Evolutionary conservation across 2,797 vertebrate genomes (phyloP), one percentile per base, ranked within the genome.

Genomic region (Pantherophis vulpinus): DNA sequence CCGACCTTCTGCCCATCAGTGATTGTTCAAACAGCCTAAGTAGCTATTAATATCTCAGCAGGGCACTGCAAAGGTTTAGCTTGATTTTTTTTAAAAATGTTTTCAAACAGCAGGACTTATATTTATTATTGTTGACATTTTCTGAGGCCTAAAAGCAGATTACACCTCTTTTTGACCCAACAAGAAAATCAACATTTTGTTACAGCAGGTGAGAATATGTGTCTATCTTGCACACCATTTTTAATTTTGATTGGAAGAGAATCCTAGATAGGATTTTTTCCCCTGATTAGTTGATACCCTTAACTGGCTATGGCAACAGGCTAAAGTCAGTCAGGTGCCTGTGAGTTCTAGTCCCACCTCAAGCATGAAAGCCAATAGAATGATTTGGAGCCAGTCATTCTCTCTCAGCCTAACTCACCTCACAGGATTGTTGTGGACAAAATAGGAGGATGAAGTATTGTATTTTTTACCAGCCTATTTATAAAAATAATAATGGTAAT

Each of bases 121-220:
- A 47, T 90, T 91, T 29, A 90, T 92, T n/a, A 58, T 92, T 79
- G 92, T 20, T 74, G 66, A 37, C 47, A 27, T 27, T 95, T 86
- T 0, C 92, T 95, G 70, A 90, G 32, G 89, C 86, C 55, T 87
- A 16, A 91, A 47, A 74, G 14, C 66, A 18, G 66, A 18, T 74
- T 74, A 32, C 6, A 32, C 14, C n/a, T 70, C 63, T 70, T 32
- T 70, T 70, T 32, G 66, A 70, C 66, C 5, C n/a, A 74, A 74
- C 66, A 18, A 70, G 66, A 70, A 74, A 74, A 14, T 74, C n/a
- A 74, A 16, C 6, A 18, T 74, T 74, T 54, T 29, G 25, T 55
- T 55, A 16, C 16, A 18, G 23, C 51, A 87, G 51, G 51, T 87
- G 2, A 25, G 12, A 87, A 51, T 55, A 27, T 29, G 29, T 86